phyloP scores from a whole-genome alignment of 92 coral and sea anemone species.

The Porites evermanni region DNA sequence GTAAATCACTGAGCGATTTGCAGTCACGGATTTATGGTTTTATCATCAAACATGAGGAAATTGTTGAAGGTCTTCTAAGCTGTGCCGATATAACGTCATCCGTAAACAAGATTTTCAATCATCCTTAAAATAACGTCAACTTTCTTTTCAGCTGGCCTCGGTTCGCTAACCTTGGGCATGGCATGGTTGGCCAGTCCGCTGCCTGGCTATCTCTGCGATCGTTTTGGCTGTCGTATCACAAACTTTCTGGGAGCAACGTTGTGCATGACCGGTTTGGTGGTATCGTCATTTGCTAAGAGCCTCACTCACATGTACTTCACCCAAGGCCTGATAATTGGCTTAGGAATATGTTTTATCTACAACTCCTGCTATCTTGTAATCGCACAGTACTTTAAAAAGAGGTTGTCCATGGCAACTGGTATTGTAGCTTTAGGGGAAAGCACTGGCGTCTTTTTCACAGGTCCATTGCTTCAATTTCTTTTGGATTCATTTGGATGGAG shows the following conservation, averaged over 20 bases:
- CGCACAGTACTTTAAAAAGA: not conserved
- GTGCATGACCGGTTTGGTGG: conserved; percentile 22
- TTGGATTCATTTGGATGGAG: conserved; percentile 60
- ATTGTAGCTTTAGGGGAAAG: too few species aligned
- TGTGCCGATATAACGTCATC: not conserved
- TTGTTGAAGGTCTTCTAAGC: too few species aligned
- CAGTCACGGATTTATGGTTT: too few species aligned
- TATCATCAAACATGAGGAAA: too few species aligned
- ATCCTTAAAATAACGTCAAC: not conserved
- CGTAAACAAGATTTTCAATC: not conserved
- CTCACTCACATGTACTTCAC: conserved; percentile 40
- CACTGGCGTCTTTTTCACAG: too few species aligned
- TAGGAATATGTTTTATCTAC: not conserved
- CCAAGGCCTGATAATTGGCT: conserved; percentile 46
- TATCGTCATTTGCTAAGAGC: conserved; percentile 42
- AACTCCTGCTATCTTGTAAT: conserved; percentile 24
- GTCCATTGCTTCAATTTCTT: conserved; percentile 23
- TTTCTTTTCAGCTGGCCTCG: not conserved
- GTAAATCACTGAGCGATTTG: too few species aligned
- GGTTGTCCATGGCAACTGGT: too few species aligned
- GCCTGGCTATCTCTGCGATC: too few species aligned
- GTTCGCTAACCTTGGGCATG: not conserved
- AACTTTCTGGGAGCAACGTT: not conserved
- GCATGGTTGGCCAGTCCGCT: not conserved
- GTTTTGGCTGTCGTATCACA: too few species aligned